Base-by-base conservation (phyloP, 2,797 vertebrate species). In the Anniella stebbinsi region DNA sequence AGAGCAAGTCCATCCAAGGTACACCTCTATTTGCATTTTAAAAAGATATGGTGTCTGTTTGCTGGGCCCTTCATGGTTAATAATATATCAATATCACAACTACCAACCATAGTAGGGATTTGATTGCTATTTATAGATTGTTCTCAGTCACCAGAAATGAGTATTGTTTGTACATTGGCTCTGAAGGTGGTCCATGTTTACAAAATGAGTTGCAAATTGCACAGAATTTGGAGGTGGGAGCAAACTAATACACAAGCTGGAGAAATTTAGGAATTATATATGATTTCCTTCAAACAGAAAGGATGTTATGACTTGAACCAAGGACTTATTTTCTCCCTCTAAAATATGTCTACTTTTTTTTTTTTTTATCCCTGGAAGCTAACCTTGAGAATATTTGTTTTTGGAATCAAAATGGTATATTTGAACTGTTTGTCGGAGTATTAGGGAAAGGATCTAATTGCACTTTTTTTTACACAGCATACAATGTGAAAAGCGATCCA, bases 111-210 rank as follows among this genome's bases (percentile, higher is more conserved):
- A 90, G 92, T 84, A 93, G 94, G 95, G 96, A 97, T 97, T 97
- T 97, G 94, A 86, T 88, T 86, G 88, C 96, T 98, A 97, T 97
- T 97, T 97, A 97, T 97, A 97, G 97, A 90, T 25, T 95, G 1
- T 93, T 93, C 90, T 90, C 94, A 88, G 92, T 95, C 94, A 94
- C 94, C 95, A 89, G 91, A 89, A 93, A 80, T 91, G 93, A 88
- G 91, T 93, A 92, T 92, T 92, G 86, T 38, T 94, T 91, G 93
- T 92, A 91, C 94, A 92, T 92, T 93, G 80, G 87, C 86, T 94
- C 87, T 87, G 67, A 15, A 93, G 89, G 92, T 92, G 94, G 86
- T 95, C 93, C 87, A 10, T 95, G 92, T 96, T 97, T 94, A 96
- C 95, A 93, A 4, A 12, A 78, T 84, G 73, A 45, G 66, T 90